These are phyloP conservation scores for Cryptus viduatorius DNA, from an alignment of 2,888 invertebrate genomes.

Conservation along the genomic window DNA sequence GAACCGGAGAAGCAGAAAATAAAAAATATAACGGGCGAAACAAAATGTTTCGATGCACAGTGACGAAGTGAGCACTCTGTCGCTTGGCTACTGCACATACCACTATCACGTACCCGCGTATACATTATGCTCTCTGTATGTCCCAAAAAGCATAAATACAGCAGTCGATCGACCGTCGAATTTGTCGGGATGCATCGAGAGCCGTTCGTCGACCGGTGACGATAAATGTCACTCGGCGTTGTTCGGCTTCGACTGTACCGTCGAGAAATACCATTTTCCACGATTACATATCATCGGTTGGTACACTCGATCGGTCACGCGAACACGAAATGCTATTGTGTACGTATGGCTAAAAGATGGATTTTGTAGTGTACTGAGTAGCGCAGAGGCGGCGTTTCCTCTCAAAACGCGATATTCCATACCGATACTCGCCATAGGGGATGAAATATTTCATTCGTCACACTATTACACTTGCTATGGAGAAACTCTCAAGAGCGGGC, in stretches of 20 bases:
- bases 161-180: constrained; percentile 37
- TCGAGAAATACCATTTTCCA: constrained; percentile 49
- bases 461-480: not conserved
- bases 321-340: constrained; percentile 13
- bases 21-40: constrained; percentile 1
- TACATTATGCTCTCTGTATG: constrained; percentile 3
- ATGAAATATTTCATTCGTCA: constrained; percentile 32
- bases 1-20: not conserved
- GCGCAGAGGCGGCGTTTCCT: not conserved
- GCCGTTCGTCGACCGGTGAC: constrained; percentile 13
- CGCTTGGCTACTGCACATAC: not conserved
- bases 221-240: constrained; percentile 61
- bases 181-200: not conserved
- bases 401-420: not conserved
- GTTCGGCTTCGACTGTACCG: constrained; percentile 30
- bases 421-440: not conserved
- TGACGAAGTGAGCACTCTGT: not conserved
- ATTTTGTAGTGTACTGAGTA: not conserved
- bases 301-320: constrained; percentile 32
- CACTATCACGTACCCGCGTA: too few species aligned
- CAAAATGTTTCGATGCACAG: not conserved
- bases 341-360: constrained; percentile 3
- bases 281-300: constrained; percentile 54
- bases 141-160: not conserved
- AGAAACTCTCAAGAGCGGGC: not conserved